phyloP scores from a whole-genome alignment of 2,113 vertebrate genomes.

The Struthio camelus region DNA sequence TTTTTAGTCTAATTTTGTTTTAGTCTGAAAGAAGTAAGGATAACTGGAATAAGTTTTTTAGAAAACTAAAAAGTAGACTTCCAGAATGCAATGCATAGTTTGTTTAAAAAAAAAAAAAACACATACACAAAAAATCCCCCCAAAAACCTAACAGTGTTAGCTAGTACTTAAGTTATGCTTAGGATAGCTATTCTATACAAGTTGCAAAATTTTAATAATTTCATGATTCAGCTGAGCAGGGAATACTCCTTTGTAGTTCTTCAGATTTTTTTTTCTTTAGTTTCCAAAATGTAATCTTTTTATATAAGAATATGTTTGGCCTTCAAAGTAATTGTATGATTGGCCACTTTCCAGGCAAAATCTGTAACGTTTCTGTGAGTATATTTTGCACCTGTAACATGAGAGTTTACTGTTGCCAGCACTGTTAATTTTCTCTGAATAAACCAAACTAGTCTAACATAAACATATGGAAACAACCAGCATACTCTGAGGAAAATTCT shows the following conservation, averaged over 20 bases:
- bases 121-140: too few species aligned
- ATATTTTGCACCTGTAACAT: neutral
- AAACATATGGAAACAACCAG: neutral
- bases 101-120: neutral
- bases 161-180: neutral
- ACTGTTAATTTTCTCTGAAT: neutral
- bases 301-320: neutral
- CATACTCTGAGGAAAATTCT: neutral
- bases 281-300: neutral
- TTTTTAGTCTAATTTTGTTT: neutral
- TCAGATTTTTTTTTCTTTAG: neutral
- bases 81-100: neutral
- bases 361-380: neutral
- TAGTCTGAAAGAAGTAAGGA: neutral
- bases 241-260: neutral
- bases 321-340: neutral
- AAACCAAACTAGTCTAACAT: neutral
- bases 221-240: neutral
- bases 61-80: neutral
- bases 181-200: neutral
- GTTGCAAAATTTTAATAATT: neutral
- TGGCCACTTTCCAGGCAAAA: neutral
- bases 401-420: neutral
- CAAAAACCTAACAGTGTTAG: neutral
- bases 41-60: neutral